Evolutionary conservation across 2,113 vertebrate genomes (phyloP), one percentile per base, ranked within the genome.

Genomic region (Isichthys henryi): DNA sequence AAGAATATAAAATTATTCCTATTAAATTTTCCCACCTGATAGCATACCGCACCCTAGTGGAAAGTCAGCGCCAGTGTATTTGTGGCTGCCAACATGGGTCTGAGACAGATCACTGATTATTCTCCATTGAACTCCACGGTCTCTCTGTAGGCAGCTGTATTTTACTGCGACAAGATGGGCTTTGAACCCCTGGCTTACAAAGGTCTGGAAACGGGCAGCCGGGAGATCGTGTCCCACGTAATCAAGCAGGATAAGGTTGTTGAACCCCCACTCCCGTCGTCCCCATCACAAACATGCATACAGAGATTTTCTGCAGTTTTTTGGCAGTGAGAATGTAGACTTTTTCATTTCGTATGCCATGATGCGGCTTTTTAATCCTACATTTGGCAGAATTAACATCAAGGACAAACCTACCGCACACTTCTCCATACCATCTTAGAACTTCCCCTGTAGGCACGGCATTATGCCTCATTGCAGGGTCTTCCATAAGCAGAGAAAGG

Each of bases 151-250:
- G 96, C 96, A 23, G 95, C 96, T 19, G 89, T 88, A 1, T 97
- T 93, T 93, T 97, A 97, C 93, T 96, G 96, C 88, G 93, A 96
- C 85, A 96, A 96, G 89, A 94, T 97, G 93, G 96, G 96, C 88
- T 97, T 97, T n/a, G 95, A 97, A 88, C 90, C 93, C 77, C n/a
- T 94, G 45, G 96, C 96, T 83, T 97, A 97, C 89, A 96, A 96
- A 91, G 96, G 96, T 52, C 84, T 97, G 91, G 96, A 97, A 94
- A 96, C 96, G 0, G 95, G 95, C 87, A 96, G 93, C 88, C 91
- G 96, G 56, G 95, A 96, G 21, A 88, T 95, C 82, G 96, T 95
- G 89, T 95, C 94, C 43, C 96, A 97, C 50, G 96, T 92, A 91
- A 92, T 97, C 91, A 96, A 91, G 90, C 96, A 97, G 91, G 93